These are phyloP conservation scores for Lepus americanus DNA, from an alignment of 2,113 vertebrate species.

Conservation along the genomic window DNA sequence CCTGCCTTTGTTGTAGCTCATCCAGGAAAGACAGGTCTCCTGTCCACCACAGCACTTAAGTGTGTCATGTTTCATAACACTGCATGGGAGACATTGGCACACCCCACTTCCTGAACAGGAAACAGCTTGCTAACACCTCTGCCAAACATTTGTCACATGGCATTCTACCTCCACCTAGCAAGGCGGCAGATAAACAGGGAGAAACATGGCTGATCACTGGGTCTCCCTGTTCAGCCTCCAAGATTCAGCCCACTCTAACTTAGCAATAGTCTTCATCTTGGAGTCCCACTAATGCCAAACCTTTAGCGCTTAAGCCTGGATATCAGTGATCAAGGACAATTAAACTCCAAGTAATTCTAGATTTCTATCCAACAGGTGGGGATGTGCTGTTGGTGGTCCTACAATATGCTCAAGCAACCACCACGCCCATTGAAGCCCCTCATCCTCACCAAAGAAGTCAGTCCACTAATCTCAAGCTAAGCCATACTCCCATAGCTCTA, in stretches of 20 bases:
- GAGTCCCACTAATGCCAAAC: not conserved
- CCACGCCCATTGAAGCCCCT: not conserved
- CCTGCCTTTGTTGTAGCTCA: not conserved
- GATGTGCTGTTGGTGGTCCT: not conserved
- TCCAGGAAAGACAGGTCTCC: not conserved
- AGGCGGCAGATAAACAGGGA: not conserved
- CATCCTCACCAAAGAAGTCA: not conserved
- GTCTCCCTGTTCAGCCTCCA: not conserved
- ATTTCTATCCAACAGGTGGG: not conserved
- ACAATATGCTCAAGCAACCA: not conserved
- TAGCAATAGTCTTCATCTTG: not conserved
- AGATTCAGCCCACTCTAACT: not conserved
- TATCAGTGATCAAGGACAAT: not conserved
- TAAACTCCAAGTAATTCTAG: not conserved
- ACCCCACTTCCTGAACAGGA: not conserved
- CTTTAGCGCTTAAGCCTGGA: not conserved
- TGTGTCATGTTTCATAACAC: not conserved
- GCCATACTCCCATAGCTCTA: too few relatives aligned
- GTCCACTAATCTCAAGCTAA: not conserved
- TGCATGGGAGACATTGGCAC: not conserved
- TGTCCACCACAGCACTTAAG: not conserved
- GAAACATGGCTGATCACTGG: not conserved
- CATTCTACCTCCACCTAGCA: not conserved
- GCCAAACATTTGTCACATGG: not conserved
- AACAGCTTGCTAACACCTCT: not conserved